Conservation (phyloP, 1,140 invertebrate species). For the Sminthurides bifidus region DNA sequence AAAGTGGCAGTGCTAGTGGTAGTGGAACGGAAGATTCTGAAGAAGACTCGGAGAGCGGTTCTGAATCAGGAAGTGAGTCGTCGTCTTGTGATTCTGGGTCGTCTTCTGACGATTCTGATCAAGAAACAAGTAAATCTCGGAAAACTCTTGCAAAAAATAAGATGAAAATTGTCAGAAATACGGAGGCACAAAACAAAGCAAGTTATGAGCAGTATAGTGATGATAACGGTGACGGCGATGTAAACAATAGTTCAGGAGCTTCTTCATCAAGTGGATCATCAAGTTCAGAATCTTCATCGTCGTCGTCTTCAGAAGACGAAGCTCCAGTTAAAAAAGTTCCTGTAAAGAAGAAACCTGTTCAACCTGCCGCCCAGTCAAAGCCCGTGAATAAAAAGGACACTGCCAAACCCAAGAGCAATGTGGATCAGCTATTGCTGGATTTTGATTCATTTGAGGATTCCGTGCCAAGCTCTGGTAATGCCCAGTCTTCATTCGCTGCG, state of each 20-base stretch:
- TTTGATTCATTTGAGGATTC: too few relatives aligned
- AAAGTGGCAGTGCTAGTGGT: slow-evolving; percentile 8
- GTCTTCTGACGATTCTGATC: slow-evolving; percentile 1
- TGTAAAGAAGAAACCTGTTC: too few relatives aligned
- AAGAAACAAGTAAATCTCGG: neutral
- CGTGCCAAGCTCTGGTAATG: too few relatives aligned
- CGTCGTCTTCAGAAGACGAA: slow-evolving; percentile 32
- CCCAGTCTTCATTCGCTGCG: too few relatives aligned
- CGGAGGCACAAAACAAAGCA: neutral
- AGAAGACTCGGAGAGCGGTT: slow-evolving; percentile 23
- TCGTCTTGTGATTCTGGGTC: neutral
- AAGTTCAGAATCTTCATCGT: slow-evolving; percentile 5
- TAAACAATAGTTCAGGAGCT: neutral
- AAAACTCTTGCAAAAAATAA: slow-evolving; percentile 3
- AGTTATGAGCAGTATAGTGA: neutral
- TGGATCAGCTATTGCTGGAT: slow-evolving; percentile 66
- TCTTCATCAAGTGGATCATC: slow-evolving; percentile 1
- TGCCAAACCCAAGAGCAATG: slow-evolving; percentile 53
- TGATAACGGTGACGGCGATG: slow-evolving; percentile 1
- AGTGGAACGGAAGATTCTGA: slow-evolving; percentile 6
- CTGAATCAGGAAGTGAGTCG: slow-evolving; percentile 26
- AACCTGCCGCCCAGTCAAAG: too few relatives aligned
- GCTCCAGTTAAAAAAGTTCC: slow-evolving; percentile 37
- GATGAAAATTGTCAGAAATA: slow-evolving; percentile 8
- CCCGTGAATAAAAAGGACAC: too few relatives aligned